Evolutionary conservation across 2,888 invertebrate species (phyloP), one percentile per base, ranked within the genome.

Genomic region (Agrotis clavis): DNA sequence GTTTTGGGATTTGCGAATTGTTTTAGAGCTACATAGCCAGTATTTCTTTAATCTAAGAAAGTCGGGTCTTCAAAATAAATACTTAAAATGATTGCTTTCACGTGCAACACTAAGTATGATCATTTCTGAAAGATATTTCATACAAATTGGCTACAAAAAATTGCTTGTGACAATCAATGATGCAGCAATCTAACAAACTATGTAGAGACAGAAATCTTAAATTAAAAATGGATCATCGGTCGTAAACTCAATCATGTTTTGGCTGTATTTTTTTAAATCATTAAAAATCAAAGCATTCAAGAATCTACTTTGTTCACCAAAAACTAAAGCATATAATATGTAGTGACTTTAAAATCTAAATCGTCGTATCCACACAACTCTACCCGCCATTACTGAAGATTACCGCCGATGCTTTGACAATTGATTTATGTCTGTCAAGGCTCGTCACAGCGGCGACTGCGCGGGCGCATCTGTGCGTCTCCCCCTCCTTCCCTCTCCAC

Each of bases 361-460:
- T 25, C 35, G 81, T 77, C 86, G 62, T 86, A 88, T 95, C 95
- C 94, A 93, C 87, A 90, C 65, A 84, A 87, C 71, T 81, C 89
- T 86, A 86, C 78, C 89, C 87, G 86, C 93, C 92, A 93, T 93
- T 92, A 93, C 92, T 91, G 90, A 90, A 94, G 95, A 95, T 95
- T 93, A 93, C 92, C 91, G 92, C 91, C 75, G 83, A 86, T 92
- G 93, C 91, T 93, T 92, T 96, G 95, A 95, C 96, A 96, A 96
- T 95, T 96, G 96, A 96, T 96, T 96, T 96, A 96, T 96, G 95
- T 93, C 95, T 92, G 95, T 96, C 96, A 96, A 89, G 94, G 90
- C 94, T 93, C 95, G 95, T 96, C 95, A 96, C 89, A 88, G 91
- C 91, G 94, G 92, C 93, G 93, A 87, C 93, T 92, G 94, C 95